Percentiles rank a stretch among this genome's conserved stretches.
phyloP scores from a whole-genome alignment of 2,888 invertebrate species.

The Hemaris fuciformis region DNA sequence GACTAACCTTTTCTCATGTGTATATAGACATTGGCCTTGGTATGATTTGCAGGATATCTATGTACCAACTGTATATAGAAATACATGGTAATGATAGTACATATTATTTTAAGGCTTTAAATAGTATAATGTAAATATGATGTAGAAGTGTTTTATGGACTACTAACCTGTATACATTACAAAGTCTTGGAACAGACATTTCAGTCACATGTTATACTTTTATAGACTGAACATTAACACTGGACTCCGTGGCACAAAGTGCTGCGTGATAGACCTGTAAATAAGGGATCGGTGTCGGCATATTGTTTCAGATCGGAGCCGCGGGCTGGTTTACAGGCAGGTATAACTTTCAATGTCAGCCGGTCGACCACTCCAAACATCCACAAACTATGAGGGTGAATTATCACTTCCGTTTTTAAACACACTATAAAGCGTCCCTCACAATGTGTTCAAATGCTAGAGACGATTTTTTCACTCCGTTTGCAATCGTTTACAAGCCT shows the following conservation, averaged over 20 bases:
- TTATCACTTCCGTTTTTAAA: conserved; percentile 50
- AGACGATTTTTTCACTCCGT: neutral
- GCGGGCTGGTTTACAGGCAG: conserved; percentile 97
- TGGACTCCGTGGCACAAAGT: neutral
- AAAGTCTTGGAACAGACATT: neutral
- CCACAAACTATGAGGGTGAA: conserved; percentile 95
- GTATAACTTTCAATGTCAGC: conserved; percentile 97
- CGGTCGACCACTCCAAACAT: conserved; percentile 96
- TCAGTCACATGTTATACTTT: neutral
- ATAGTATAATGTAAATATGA: neutral
- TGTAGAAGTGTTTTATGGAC: neutral
- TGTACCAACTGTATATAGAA: conserved; percentile 14
- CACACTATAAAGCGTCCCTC: conserved; percentile 6
- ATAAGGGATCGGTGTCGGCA: conserved; percentile 70
- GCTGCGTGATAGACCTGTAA: conserved; percentile 23
- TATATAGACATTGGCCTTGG: conserved; percentile 62
- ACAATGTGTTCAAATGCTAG: neutral
- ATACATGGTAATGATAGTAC: conserved; percentile 26
- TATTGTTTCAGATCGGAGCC: conserved; percentile 91
- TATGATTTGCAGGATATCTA: conserved; percentile 47
- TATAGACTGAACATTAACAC: neutral
- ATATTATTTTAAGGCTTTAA: conserved; percentile 22
- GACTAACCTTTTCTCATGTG: conserved; percentile 68
- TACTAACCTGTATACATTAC: neutral
- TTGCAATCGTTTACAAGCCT: neutral